Base-by-base conservation (phyloP, 1,140 invertebrate species). In the Phortica variegata region DNA sequence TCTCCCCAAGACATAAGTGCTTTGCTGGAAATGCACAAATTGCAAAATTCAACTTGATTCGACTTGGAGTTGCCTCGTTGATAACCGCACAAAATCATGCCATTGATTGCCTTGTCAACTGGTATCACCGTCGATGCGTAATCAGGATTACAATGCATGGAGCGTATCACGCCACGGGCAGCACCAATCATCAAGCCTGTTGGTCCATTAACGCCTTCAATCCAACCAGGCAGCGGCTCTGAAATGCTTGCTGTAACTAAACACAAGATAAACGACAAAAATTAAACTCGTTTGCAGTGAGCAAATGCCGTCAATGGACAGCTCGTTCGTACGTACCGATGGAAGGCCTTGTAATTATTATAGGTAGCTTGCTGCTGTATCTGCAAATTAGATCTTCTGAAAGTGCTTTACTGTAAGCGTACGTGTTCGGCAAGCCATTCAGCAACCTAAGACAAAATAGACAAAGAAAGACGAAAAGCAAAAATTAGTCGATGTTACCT, bases 161-260 rank as follows among this genome's bases (percentile, higher is more conserved):
- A 82, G 3, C 84, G 80, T 10, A 93, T 80, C 0, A 92, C 80
- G 49, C 92, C 93, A 77, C 92, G 93, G 37, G 90, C 90, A 48
- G 84, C 86, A 0, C 84, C 88, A 21, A 88, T 81, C 55, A 90
- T 77, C 2, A 90, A 60, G 3, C 88, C 93, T 36, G 92, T 94
- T 1, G 93, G 91, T 21, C 94, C 94, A 74, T 96, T 97, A 40
- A 93, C 80, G 57, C 95, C 97, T 70, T 97, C 94, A 12, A 97
- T 87, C 94, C 94, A 98, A 15, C 94, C 91, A 1, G 83, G 81
- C 17, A 84, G 69, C 0, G 88, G 88, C 60, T 89, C 87, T 55
- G 84, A 84, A 77, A 80, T 83, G 1, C 85, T 79, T 3, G 86
- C 83, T 2, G 80, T 80, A 1, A 91, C 88, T 87, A 58, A 20